Conservation (phyloP, 2,797 vertebrate genomes). For the Malacoraja senta region DNA sequence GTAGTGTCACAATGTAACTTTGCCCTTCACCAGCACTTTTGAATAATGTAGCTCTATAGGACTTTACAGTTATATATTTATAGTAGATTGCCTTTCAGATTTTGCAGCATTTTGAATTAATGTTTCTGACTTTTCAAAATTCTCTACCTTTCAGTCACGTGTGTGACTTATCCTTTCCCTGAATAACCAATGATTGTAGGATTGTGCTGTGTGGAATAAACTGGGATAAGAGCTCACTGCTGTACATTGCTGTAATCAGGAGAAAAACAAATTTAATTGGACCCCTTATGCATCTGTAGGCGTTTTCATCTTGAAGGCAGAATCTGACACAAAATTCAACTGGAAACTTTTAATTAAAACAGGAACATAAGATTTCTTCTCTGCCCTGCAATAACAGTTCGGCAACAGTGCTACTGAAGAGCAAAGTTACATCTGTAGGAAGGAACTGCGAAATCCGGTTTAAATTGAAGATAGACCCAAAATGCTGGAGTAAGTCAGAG, state of each 20-base stretch:
- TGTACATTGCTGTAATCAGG: neutral
- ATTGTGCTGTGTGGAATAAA: neutral
- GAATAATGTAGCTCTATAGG: no score
- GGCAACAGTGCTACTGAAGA: neutral
- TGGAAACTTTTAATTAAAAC: neutral
- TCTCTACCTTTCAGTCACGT: neutral
- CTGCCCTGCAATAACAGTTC: neutral
- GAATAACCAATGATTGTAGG: neutral
- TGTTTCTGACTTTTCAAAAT: neutral
- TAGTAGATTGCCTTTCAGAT: neutral
- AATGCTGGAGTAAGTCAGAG: no score
- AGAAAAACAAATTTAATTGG: slow-evolving; percentile 16
- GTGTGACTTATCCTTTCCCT: neutral
- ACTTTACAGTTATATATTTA: neutral
- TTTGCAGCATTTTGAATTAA: slow-evolving; percentile 4
- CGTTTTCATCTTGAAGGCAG: neutral
- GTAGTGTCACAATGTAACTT: no score
- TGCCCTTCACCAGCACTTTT: no score
- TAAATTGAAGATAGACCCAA: no score
- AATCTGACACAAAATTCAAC: neutral
- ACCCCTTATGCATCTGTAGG: neutral
- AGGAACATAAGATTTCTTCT: neutral
- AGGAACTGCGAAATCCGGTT: no score
- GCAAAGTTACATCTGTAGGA: neutral
- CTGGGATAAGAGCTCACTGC: neutral